These are phyloP conservation scores for Neoascia interrupta DNA, from an alignment of 2,888 invertebrate species.

Conservation along the genomic window DNA sequence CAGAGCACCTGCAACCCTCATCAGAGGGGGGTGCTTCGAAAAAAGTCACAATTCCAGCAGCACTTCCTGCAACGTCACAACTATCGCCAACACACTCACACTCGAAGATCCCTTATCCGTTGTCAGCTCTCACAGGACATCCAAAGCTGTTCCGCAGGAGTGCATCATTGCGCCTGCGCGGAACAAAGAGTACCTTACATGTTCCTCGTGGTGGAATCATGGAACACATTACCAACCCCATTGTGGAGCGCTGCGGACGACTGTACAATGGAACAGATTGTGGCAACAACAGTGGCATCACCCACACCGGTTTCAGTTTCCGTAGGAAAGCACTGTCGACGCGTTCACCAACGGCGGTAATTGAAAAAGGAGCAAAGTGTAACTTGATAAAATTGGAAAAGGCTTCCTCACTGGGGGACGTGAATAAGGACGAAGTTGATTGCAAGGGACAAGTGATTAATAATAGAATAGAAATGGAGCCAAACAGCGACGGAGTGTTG, in stretches of 20 bases:
- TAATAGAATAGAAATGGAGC: slow-evolving; percentile 27
- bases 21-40: slow-evolving; percentile 16
- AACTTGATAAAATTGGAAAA: slow-evolving; percentile 36
- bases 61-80: slow-evolving; percentile 71
- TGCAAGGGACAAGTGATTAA: slow-evolving; percentile 36
- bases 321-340: slow-evolving; percentile 60
- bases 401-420: slow-evolving; percentile 37
- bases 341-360: slow-evolving; percentile 41
- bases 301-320: slow-evolving; percentile 68
- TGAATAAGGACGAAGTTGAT: slow-evolving; percentile 42
- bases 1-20: slow-evolving; percentile 36
- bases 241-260: slow-evolving; percentile 53
- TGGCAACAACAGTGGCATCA: slow-evolving; percentile 68
- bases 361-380: slow-evolving; percentile 33
- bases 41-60: slow-evolving; percentile 21
- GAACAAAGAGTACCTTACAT: slow-evolving; percentile 79
- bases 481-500: slow-evolving; percentile 18
- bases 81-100: slow-evolving; percentile 70
- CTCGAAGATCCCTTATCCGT: slow-evolving; percentile 70
- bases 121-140: slow-evolving; percentile 69
- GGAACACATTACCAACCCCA: slow-evolving; percentile 72
- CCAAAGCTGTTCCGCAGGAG: slow-evolving; percentile 82
- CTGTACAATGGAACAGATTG: slow-evolving; percentile 69
- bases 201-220: slow-evolving; percentile 69
- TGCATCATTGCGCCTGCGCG: slow-evolving; percentile 85